Conservation (phyloP, 2,797 vertebrate species). For the Phoxinus dragarum region DNA sequence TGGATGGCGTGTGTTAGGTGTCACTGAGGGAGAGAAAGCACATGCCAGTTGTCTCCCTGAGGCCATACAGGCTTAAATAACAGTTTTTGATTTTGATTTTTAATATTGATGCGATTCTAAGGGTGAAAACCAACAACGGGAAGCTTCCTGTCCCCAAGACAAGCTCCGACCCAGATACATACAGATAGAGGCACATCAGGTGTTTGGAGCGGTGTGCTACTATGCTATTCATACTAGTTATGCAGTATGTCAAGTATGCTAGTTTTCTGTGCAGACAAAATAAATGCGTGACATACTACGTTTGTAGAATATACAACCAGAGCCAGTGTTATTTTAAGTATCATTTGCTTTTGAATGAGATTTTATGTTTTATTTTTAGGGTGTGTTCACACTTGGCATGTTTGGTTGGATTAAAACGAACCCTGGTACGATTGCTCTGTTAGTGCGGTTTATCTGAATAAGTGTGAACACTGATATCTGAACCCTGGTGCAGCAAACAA, state of each 20-base stretch:
- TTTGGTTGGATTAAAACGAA: too few relatives aligned
- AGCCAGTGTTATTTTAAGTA: too few relatives aligned
- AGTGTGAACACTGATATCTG: neutral
- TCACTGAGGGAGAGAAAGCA: slow-evolving; percentile 12
- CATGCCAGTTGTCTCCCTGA: neutral
- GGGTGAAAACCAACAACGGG: slow-evolving; percentile 22
- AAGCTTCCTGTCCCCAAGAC: slow-evolving; percentile 38
- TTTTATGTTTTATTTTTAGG: too few relatives aligned
- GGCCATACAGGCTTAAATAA: slow-evolving; percentile 8
- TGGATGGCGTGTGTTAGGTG: slow-evolving; percentile 25
- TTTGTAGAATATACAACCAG: neutral
- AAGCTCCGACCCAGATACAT: slow-evolving; percentile 56
- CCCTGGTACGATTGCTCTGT: too few relatives aligned
- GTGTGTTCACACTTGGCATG: too few relatives aligned
- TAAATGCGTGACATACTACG: neutral
- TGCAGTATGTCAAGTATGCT: neutral
- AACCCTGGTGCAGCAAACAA: too few relatives aligned
- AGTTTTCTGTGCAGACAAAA: neutral
- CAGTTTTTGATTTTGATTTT: neutral
- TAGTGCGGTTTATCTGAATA: neutral
- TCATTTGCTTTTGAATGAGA: too few relatives aligned
- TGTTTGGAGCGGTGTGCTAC: neutral
- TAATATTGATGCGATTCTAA: slow-evolving; percentile 29
- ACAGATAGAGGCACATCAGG: slow-evolving; percentile 4
- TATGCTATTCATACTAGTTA: neutral